A percentile compares a stretch with the other conserved stretches of the same genome.
phyloP scores from a whole-genome alignment of 1,140 invertebrate genomes.

The Drosophila subobscura region DNA sequence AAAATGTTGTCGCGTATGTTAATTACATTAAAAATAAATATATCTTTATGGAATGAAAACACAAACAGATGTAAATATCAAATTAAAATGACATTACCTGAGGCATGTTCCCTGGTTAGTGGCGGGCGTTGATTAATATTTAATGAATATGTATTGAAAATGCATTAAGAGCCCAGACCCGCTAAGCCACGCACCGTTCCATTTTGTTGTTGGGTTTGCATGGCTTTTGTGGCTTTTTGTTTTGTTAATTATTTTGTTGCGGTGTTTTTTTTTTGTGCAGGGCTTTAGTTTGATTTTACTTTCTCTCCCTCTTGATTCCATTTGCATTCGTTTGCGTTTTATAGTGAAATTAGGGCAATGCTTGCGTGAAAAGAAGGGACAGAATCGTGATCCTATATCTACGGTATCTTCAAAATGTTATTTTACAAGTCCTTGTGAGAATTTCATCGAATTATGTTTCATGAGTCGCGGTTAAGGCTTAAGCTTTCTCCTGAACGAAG shows the following conservation, averaged over 20 bases:
- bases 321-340: slow-evolving; percentile 8
- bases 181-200: not conserved
- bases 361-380: slow-evolving; percentile 1
- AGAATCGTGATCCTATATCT: no score
- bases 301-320: not conserved
- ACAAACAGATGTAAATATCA: slow-evolving; percentile 52
- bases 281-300: slow-evolving; percentile 1
- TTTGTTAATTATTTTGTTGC: slow-evolving; percentile 24
- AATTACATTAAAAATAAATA: slow-evolving; percentile 70
- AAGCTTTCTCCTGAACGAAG: no score
- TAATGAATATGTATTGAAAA: slow-evolving; percentile 73
- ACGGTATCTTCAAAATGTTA: no score
- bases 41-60: slow-evolving; percentile 56
- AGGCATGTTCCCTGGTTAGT: slow-evolving; percentile 25
- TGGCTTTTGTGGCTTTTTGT: slow-evolving; percentile 9
- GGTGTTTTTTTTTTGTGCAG: not conserved
- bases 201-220: no score
- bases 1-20: slow-evolving; percentile 27
- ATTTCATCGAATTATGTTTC: no score
- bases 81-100: slow-evolving; percentile 67
- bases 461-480: no score
- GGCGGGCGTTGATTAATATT: slow-evolving; percentile 65
- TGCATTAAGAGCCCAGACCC: slow-evolving; percentile 46
- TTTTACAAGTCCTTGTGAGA: no score
- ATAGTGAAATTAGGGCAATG: slow-evolving; percentile 20